phyloP scores from a whole-genome alignment of 2,797 vertebrate genomes.

The Nyctibius grandis region DNA sequence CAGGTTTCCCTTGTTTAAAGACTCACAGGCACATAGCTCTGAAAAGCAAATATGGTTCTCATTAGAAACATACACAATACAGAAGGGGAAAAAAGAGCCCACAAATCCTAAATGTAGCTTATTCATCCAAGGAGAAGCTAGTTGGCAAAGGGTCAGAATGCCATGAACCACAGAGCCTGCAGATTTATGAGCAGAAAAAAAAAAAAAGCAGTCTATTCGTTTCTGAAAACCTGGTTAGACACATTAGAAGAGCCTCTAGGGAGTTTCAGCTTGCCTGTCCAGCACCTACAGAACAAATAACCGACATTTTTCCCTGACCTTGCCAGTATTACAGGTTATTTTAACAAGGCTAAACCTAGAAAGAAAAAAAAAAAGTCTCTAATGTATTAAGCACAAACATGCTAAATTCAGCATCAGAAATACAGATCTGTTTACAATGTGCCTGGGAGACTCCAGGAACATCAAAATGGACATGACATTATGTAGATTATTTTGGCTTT shows the following conservation, averaged over 20 bases:
- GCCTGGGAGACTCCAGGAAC: conserved; percentile 40
- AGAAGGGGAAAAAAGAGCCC: neutral
- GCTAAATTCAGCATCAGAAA: conserved; percentile 53
- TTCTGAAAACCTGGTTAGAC: conserved; percentile 39
- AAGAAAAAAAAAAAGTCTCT: neutral
- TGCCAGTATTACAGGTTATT: conserved; percentile 62
- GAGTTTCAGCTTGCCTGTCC: conserved; percentile 59
- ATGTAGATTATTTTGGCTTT: conserved; percentile 67
- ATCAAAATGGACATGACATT: conserved; percentile 66
- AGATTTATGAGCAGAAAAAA: neutral
- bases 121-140: neutral
- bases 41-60: conserved; percentile 34
- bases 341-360: conserved; percentile 40
- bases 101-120: neutral
- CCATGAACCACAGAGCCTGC: neutral
- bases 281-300: conserved; percentile 60
- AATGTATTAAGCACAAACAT: conserved; percentile 37
- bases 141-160: neutral
- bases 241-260: conserved; percentile 54
- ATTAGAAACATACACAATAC: conserved; percentile 32
- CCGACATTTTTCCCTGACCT: conserved; percentile 41
- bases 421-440: conserved; percentile 53
- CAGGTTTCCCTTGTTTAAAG: conserved; percentile 31
- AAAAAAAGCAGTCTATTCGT: neutral
- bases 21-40: neutral